Conservation (phyloP, 2,797 vertebrate species). For the Bucorvus abyssinicus region DNA sequence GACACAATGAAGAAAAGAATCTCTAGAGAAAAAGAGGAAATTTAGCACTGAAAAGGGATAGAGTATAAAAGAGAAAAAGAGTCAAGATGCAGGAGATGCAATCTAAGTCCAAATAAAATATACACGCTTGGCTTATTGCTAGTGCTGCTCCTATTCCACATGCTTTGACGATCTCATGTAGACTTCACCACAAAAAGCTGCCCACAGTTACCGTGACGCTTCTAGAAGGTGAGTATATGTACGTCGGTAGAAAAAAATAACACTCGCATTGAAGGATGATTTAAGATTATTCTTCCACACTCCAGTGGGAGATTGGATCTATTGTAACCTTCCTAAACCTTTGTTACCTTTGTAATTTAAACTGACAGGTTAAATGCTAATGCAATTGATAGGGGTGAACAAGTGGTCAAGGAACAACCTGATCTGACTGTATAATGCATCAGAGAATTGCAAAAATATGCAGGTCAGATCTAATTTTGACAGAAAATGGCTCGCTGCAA, state of each 20-base stretch:
- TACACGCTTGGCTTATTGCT: neutral
- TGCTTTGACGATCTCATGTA: neutral
- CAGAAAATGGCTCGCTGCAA: constrained; percentile 68
- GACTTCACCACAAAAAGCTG: neutral
- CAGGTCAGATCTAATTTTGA: constrained; percentile 72
- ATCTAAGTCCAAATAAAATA: neutral
- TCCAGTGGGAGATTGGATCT: constrained; percentile 51
- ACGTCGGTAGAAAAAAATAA: constrained; percentile 26
- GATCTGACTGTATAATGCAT: constrained; percentile 73
- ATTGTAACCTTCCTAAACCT: constrained; percentile 68
- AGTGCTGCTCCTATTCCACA: neutral
- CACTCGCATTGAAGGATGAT: constrained; percentile 31
- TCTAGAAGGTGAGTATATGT: constrained; percentile 22
- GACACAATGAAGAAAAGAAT: neutral
- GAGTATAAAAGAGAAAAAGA: neutral
- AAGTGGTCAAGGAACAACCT: constrained; percentile 73
- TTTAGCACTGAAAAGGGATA: neutral
- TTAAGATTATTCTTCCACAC: constrained; percentile 42
- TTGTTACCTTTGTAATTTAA: constrained; percentile 75
- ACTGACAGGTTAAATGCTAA: constrained; percentile 76
- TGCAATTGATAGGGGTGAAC: constrained; percentile 76
- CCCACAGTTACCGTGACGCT: neutral
- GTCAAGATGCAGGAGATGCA: neutral
- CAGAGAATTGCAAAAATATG: constrained; percentile 73
- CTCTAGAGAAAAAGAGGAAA: neutral